Base-by-base conservation (phyloP, 2,888 invertebrate species). In the Macroteleia sp. region DNA sequence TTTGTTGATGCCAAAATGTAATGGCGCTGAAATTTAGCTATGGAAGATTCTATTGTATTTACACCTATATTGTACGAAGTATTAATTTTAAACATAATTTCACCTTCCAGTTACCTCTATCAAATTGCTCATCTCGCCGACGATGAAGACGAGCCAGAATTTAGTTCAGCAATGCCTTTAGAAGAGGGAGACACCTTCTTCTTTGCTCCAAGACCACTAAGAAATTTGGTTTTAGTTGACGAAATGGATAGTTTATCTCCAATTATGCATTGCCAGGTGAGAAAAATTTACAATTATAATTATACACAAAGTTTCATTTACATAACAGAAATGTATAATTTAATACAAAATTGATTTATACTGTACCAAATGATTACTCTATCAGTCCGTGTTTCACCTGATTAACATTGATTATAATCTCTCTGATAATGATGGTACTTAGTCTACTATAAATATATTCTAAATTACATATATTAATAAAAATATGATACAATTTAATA, bases 131-230 rank as follows among this genome's bases (percentile, higher is more conserved):
- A 98, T 92, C 93, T 99, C 85, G 99, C 99, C 36, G 99, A 99
- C 92, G 99, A 99, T 88, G 99, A 99, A 90, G 99, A 99, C 91
- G 99, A 99, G 88, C 97, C 99, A 0, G 99, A 99, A 90, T 99
- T 99, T 91, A 98, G 98, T 91, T 98, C 98, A 12, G 98, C 98
- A 0, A 98, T 98, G 97, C 98, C 98, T 0, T 92, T 99, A 44
- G 99, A 99, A 92, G 99, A 99, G 91, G 99, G 99, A 5, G 99
- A 99, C 89, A 99, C 99, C 0, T 99, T 99, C 92, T 99, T 99
- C 93, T 99, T 99, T 92, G 98, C 98, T 0, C 99, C 99, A 0
- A 93, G 99, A 83, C 95, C 96, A 0, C 93, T 99, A 1, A 95
- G 97, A 87, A 99, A 99, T 93, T 93, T 99, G 34, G 98, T 99